Conservation (phyloP, 2,113 vertebrate genomes). For the Mesembrinibis cayennensis region DNA sequence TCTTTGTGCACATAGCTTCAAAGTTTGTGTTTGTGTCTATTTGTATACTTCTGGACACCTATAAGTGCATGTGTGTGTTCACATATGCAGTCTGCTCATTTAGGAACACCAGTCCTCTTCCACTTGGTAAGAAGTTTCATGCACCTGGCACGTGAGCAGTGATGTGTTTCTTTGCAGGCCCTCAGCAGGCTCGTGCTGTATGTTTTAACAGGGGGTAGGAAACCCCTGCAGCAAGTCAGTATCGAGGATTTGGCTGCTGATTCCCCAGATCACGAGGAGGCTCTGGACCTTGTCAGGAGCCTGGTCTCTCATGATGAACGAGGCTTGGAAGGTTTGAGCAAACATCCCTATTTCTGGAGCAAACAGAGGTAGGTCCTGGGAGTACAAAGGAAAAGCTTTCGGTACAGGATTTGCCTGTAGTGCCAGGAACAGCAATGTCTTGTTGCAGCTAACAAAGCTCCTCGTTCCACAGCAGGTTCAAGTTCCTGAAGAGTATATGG, state of each 20-base stretch:
- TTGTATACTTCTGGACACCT: not conserved
- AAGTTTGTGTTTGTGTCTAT: not conserved
- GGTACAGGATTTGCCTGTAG: not conserved
- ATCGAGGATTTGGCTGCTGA: not conserved
- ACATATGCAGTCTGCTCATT: not conserved
- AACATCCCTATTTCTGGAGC: conserved; percentile 76
- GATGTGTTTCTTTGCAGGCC: conserved; percentile 43
- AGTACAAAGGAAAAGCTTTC: not conserved
- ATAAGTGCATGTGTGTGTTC: fast-evolving
- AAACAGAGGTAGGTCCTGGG: conserved; percentile 54
- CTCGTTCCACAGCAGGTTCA: conserved; percentile 60
- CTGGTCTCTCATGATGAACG: not conserved
- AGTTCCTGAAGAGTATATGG: conserved; percentile 61
- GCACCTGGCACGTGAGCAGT: not conserved
- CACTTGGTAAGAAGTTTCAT: not conserved
- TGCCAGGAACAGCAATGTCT: not conserved
- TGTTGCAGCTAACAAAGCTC: not conserved
- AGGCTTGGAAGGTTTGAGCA: conserved; percentile 29
- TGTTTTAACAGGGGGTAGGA: conserved; percentile 23
- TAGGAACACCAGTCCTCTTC: not conserved
- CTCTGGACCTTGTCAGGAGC: conserved; percentile 22
- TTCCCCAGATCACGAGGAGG: conserved; percentile 12
- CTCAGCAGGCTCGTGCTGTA: conserved; percentile 65
- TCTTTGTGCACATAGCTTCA: not conserved
- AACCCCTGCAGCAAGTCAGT: not conserved